phyloP scores from a whole-genome alignment of 1,140 invertebrate genomes.

The Psix sp. region DNA sequence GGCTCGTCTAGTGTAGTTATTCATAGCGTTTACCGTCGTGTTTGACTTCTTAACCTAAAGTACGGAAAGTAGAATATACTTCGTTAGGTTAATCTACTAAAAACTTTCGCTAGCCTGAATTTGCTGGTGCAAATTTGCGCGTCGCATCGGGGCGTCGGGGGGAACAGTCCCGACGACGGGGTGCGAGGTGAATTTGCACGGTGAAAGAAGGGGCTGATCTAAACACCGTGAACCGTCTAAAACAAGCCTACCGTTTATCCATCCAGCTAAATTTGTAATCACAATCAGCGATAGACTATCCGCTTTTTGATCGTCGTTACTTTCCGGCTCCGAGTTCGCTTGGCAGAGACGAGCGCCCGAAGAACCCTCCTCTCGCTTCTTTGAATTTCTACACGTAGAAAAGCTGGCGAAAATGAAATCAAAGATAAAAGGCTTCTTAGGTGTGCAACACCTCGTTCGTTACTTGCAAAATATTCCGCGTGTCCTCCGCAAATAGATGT shows the following conservation, averaged over 20 bases:
- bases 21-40: slow-evolving; percentile 54
- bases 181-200: too few relatives aligned
- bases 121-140: slow-evolving; percentile 14
- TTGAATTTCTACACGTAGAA: slow-evolving; percentile 28
- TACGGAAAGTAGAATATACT: slow-evolving; percentile 70
- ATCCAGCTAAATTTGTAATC: slow-evolving; percentile 19
- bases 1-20: slow-evolving; percentile 47
- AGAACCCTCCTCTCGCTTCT: slow-evolving; percentile 42
- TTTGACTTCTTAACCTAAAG: slow-evolving; percentile 65
- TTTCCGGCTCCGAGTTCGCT: slow-evolving; percentile 7
- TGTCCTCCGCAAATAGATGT: slow-evolving; percentile 38
- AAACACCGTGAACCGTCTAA: slow-evolving; percentile 1
- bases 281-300: slow-evolving; percentile 20
- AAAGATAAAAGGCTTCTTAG: slow-evolving; percentile 26
- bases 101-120: slow-evolving; percentile 30
- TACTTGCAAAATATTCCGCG: slow-evolving; percentile 31
- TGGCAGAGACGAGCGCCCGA: slow-evolving; percentile 9
- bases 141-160: too few relatives aligned
- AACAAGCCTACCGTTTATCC: slow-evolving; percentile 2
- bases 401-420: slow-evolving; percentile 28
- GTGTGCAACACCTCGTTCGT: slow-evolving; percentile 37
- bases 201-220: slow-evolving; percentile 40
- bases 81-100: slow-evolving; percentile 65
- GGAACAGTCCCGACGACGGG: too few relatives aligned
- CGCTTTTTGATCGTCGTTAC: slow-evolving; percentile 4